Conservation (phyloP, 1,140 invertebrate species). For the Panagrolaimus sp. region DNA sequence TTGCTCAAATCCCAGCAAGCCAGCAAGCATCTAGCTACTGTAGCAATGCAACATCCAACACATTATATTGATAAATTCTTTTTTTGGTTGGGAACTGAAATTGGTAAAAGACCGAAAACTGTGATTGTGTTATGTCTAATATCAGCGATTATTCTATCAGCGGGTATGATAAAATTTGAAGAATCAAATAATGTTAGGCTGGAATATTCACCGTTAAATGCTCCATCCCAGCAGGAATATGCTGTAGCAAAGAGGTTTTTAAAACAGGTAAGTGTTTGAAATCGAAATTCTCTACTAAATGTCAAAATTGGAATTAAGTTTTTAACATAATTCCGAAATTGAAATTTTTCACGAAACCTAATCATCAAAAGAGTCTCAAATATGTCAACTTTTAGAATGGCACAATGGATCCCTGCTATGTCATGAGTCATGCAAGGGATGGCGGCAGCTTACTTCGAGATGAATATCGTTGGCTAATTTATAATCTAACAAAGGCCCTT, state of each 20-base stretch:
- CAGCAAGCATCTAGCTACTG: no score
- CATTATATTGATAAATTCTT: constrained; percentile 38
- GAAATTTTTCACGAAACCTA: no score
- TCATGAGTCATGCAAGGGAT: constrained; percentile 50
- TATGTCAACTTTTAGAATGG: constrained; percentile 28
- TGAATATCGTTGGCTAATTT: constrained; percentile 43
- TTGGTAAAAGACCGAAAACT: constrained; percentile 33
- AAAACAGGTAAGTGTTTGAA: no score
- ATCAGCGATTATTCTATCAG: constrained; percentile 32
- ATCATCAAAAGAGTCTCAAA: no score
- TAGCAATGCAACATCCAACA: constrained; percentile 38
- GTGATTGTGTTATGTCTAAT: constrained; percentile 33
- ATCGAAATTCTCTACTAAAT: no score
- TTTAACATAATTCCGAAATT: no score
- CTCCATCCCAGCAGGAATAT: constrained; percentile 51
- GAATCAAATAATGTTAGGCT: constrained; percentile 53
- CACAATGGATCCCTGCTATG: constrained; percentile 53
- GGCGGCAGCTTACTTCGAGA: constrained; percentile 44
- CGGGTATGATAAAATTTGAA: constrained; percentile 43
- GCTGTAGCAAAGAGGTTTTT: constrained; percentile 50
- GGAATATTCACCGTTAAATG: constrained; percentile 51
- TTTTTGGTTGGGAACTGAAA: constrained; percentile 30
- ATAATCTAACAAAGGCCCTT: constrained; percentile 48
- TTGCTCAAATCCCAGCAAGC: no score
- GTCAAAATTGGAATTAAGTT: no score